Conservation (phyloP, 2,113 vertebrate species). For the Saccopteryx bilineata region DNA sequence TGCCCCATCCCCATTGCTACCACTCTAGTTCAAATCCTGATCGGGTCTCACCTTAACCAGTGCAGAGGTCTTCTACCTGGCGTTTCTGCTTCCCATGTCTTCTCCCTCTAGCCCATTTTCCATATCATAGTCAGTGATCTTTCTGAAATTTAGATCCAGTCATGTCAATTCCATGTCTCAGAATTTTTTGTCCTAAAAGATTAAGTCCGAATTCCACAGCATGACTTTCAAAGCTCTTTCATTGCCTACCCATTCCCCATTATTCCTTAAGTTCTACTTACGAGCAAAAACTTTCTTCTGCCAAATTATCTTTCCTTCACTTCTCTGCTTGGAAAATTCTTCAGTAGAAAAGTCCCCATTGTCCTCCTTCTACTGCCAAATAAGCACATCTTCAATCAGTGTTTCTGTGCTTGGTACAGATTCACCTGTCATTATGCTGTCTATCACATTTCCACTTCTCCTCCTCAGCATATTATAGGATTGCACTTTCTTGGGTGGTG, state of each 20-base stretch:
- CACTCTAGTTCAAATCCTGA: constrained; percentile 32
- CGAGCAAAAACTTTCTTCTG: not conserved
- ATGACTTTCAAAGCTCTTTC: not conserved
- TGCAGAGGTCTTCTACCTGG: constrained; percentile 12
- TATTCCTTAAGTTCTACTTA: constrained; percentile 16
- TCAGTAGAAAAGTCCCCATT: not conserved
- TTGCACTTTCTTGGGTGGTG: not conserved
- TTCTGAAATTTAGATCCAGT: constrained; percentile 44
- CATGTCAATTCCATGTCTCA: not conserved
- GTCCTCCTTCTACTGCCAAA: not conserved
- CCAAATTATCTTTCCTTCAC: constrained; percentile 33
- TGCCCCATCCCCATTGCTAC: not conserved
- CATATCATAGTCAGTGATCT: not conserved
- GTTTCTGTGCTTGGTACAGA: not conserved
- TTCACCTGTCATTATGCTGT: not conserved
- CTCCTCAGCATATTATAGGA: not conserved
- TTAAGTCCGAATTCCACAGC: not conserved
- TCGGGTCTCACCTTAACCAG: not conserved
- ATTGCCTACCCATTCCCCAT: not conserved
- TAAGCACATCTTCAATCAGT: not conserved
- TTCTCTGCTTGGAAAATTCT: constrained; percentile 14
- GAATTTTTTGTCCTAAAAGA: constrained; percentile 25
- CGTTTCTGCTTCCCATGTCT: not conserved
- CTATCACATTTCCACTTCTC: not conserved
- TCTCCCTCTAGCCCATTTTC: not conserved